Evolutionary conservation across 2,888 invertebrate species (phyloP), one percentile per base, ranked within the genome.

Genomic region (Tachina lurida): DNA sequence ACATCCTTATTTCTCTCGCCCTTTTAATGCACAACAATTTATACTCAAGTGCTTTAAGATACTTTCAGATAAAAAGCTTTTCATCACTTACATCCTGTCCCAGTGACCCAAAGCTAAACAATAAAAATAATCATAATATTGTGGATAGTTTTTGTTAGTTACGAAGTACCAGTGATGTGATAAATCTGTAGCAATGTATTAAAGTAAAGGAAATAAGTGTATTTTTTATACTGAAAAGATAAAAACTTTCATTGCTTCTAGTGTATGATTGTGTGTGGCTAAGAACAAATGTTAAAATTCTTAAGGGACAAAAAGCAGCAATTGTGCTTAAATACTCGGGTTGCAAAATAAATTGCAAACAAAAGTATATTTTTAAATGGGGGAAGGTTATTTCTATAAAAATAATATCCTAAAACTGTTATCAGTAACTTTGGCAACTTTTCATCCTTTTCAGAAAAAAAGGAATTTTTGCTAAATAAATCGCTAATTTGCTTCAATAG

Each of bases 61-160:
- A 39, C 43, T 65, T 62, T 39, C 17, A 39, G n/a, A 15, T 56
- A 22, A 22, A 56, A 58, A 15, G 2, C 22, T 58, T 31, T 39
- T 43, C 49, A 19, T 5, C 22, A 15, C 31, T 47, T 19, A 13
- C 39, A 22, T 45, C 56, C 43, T 22, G 15, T 22, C n/a, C 39
- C 8, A 62, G 15, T 68, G 45, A 54, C 60, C 43, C 56, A 7
- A 75, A 63, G 45, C 31, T 39, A 54, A 70, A 67, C 52, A 68
- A 84, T 74, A 74, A 68, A 84, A 62, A 78, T 68, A 84, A 74
- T 74, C 71, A 58, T 67, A 31, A 74, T 10, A 17, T 39, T 41
- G 56, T 41, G 49, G 56, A n/a, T 70, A 47, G 62, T 31, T 31
- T 31, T 31, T 31, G 31, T 31, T 7, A 31, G 5, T 31, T 31